These are phyloP conservation scores for Ardeotis arabs DNA, from an alignment of 2,113 vertebrate species.

Conservation along the genomic window DNA sequence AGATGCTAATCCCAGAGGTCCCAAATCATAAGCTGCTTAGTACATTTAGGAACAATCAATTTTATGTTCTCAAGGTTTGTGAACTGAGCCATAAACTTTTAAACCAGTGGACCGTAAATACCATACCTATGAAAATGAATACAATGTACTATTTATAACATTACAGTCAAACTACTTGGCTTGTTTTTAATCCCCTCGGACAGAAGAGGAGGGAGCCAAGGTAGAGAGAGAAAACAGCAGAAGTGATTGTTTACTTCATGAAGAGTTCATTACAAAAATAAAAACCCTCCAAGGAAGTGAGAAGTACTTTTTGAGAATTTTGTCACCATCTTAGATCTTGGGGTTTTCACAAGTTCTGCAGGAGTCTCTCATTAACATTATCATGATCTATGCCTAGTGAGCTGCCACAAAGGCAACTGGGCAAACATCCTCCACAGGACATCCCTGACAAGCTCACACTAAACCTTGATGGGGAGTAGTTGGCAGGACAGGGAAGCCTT, in stretches of 20 bases:
- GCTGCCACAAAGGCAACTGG: not conserved
- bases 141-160: not conserved
- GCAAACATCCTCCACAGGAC: not conserved
- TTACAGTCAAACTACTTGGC: not conserved
- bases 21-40: not conserved
- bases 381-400: not conserved
- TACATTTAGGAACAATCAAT: conserved; percentile 9
- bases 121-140: not conserved
- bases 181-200: not conserved
- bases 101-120: not conserved
- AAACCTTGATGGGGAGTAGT: not conserved
- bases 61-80: not conserved
- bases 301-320: not conserved
- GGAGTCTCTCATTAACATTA: not conserved
- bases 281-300: too few relatives aligned
- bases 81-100: not conserved
- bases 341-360: not conserved
- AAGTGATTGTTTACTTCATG: not conserved
- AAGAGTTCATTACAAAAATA: not conserved
- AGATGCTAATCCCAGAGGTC: not conserved
- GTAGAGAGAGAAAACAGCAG: not conserved
- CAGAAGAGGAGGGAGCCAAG: not conserved
- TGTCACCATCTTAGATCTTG: not conserved
- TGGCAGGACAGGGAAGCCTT: not conserved
- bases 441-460: not conserved